Evolutionary conservation across 2,113 vertebrate species (phyloP), one percentile per base, ranked within the genome.

Genomic region (Budorcas taxicolor): DNA sequence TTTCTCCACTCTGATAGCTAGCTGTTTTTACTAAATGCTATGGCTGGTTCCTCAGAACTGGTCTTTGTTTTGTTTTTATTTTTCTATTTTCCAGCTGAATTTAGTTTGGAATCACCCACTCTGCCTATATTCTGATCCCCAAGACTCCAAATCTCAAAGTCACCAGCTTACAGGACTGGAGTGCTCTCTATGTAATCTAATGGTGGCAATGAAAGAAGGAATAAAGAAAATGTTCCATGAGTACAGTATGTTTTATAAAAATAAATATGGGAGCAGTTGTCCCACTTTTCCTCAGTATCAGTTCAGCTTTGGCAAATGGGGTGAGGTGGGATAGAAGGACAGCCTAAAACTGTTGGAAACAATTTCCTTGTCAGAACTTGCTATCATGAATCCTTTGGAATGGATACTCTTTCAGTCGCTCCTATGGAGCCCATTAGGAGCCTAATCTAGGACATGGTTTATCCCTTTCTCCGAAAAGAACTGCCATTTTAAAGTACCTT

Each of bases 21-120:
- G 93, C 57, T 95, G 64, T 94, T 95, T 89, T 60, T 96, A 85
- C 45, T 94, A 94, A 97, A 95, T 95, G 57, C 82, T 93, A 57
- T 58, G 53, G 58, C 71, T 97, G 74, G 94, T 96, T 97, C 85
- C 93, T 96, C 91, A 93, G 86, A 97, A 86, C 84, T 96, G 67
- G 92, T 87, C 82, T 97, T 96, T 82, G 52, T 97, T 97, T 91
- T 93, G 21, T 85, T 96, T 95, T 83, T 85, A 19, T 95, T 98
- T 94, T 95, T 98, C 86, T 96, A 27, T 96, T 97, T 97, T 95
- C 36, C 88, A 96, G 93, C 88, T 96, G 55, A 94, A 96, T 89
- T 98, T 97, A 74, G 89, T 94, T 97, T 95, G 67, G 91, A 97
- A 97, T 97, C 90, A 96, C 40, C 84, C 97, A 84, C 53, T 94